These are phyloP conservation scores for Caretta caretta DNA, from an alignment of 2,113 vertebrate species.

Conservation along the genomic window DNA sequence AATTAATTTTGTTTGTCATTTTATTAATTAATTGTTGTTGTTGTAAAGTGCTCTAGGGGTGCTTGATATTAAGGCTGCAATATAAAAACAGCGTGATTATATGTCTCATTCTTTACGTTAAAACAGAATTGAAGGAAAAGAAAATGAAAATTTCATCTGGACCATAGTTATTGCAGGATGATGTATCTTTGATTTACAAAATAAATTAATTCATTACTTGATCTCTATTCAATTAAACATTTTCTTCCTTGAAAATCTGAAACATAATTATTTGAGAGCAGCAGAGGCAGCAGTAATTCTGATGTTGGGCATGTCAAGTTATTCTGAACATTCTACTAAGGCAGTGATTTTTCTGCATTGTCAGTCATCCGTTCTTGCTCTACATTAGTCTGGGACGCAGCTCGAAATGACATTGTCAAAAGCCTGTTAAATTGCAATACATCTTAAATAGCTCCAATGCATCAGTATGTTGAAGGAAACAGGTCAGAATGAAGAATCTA, in stretches of 20 bases:
- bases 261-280: conserved; percentile 38
- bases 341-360: not conserved
- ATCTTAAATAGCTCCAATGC: conserved; percentile 10
- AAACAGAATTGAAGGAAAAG: conserved; percentile 25
- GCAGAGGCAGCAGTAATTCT: conserved; percentile 15
- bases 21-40: conserved; percentile 25
- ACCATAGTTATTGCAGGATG: not conserved
- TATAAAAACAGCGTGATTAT: conserved; percentile 35
- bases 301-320: conserved; percentile 5
- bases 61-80: not conserved
- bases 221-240: conserved; percentile 31
- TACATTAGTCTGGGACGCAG: not conserved
- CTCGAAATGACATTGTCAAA: conserved; percentile 10
- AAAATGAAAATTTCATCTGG: not conserved
- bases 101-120: not conserved
- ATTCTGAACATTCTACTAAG: not conserved
- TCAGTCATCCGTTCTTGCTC: conserved; percentile 6
- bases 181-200: conserved; percentile 22
- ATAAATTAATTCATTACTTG: not conserved
- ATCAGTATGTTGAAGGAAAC: conserved; percentile 8
- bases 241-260: conserved; percentile 1
- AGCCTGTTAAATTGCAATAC: not conserved
- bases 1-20: not conserved
- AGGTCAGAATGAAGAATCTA: not conserved
- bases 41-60: not conserved